Base-by-base conservation (phyloP, 2,113 vertebrate species). In the Labeo rohita region DNA sequence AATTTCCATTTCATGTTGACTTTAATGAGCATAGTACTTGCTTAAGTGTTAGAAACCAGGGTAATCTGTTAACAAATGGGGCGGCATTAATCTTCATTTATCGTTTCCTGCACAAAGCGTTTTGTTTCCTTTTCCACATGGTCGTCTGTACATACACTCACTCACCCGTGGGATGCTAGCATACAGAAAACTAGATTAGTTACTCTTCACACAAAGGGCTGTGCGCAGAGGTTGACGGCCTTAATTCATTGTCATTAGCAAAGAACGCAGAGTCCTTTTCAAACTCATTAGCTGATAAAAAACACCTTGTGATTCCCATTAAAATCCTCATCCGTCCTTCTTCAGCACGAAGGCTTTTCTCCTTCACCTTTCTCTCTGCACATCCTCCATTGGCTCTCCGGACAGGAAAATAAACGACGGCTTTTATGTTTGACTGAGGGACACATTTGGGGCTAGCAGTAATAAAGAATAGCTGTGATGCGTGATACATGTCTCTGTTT, bases 231-330 rank as follows among this genome's bases (percentile, higher is more conserved):
- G 90, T 91, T 90, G 91, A 89, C 80, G 89, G 84, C 91, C 74
- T 89, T 87, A 92, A 92, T 93, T 92, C 87, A 92, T 91, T 93
- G 91, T 92, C 92, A 92, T 94, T 92, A 92, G 91, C 45, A 87
- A 89, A 89, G 89, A 92, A 92, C 85, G 84, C 86, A 86, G 86
- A 93, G 76, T 88, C 87, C 89, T 89, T 93, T 93, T 92, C 91
- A 91, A 92, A 93, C 91, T 94, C 92, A 93, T 94, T 93, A 95
- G 91, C 91, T 92, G 92, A 93, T 82, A 93, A 93, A 93, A 93
- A 94, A 92, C 92, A 90, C 88, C 91, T 87, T 92, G 91, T 91
- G 93, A 92, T 92, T 92, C 86, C 91, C 86, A 93, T 94, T 93
- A 89, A 93, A 92, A 91, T 87, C 88, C 23, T 61, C 87, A 93